Percentiles rank a stretch among this genome's conserved stretches.
Conservation (phyloP, 2,888 invertebrate genomes). For the Lithophane leautieri region DNA sequence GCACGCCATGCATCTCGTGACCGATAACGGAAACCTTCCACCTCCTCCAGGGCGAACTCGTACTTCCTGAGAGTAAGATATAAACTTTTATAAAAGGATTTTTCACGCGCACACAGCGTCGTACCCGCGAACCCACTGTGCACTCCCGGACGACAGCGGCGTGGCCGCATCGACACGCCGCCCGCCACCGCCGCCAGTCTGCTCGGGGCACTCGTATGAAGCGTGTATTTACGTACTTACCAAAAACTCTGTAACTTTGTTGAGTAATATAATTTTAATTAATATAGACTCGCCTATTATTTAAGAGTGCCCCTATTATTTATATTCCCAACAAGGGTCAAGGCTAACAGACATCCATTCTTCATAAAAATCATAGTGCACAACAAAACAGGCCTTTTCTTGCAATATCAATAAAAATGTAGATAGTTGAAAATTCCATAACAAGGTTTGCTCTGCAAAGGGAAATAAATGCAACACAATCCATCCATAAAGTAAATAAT, state of each 20-base stretch:
- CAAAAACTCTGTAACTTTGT: too few relatives aligned
- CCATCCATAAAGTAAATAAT: neutral
- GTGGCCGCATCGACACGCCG: too few relatives aligned
- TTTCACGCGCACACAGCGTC: too few relatives aligned
- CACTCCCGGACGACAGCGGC: too few relatives aligned
- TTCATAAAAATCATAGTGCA: neutral
- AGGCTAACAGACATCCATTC: neutral
- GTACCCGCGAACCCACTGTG: too few relatives aligned
- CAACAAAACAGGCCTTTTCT: neutral
- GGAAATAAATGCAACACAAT: neutral
- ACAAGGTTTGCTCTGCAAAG: neutral
- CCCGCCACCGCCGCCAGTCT: too few relatives aligned
- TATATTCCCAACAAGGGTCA: too few relatives aligned
- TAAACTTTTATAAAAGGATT: neutral
- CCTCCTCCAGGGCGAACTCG: conserved; percentile 98
- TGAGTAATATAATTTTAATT: too few relatives aligned
- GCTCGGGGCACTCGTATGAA: too few relatives aligned
- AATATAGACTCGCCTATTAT: too few relatives aligned
- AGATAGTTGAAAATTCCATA: neutral
- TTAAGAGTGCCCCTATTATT: too few relatives aligned
- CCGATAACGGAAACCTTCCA: conserved; percentile 98
- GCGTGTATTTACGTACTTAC: too few relatives aligned
- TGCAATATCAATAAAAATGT: neutral
- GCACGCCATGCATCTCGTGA: conserved; percentile 98
- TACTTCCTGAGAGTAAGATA: conserved; percentile 91